These are phyloP conservation scores for Clanis bilineata DNA, from an alignment of 2,888 invertebrate species.

Conservation along the genomic window DNA sequence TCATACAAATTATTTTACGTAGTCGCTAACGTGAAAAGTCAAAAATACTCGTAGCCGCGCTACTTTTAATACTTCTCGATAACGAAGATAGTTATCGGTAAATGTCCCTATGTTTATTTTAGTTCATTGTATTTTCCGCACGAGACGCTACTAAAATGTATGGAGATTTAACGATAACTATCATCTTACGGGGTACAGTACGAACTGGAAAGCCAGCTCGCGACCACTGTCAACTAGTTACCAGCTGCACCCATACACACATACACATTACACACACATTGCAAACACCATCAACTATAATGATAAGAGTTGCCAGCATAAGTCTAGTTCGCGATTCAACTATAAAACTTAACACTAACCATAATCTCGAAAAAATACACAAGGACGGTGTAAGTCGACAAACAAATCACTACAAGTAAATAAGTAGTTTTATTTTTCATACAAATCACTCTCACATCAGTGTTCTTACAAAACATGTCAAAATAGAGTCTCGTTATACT, in stretches of 20 bases:
- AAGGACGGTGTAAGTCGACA: conserved; percentile 81
- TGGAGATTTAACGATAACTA: too few relatives aligned
- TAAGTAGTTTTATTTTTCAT: conserved; percentile 63
- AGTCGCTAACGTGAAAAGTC: too few relatives aligned
- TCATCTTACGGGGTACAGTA: too few relatives aligned
- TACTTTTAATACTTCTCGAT: too few relatives aligned
- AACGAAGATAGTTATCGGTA: too few relatives aligned
- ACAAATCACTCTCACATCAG: conserved; percentile 62
- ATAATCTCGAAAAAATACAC: conserved; percentile 81
- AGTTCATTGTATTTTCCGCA: too few relatives aligned
- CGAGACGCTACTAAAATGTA: too few relatives aligned
- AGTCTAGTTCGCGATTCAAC: conserved; percentile 66
- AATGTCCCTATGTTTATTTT: too few relatives aligned
- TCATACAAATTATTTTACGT: too few relatives aligned
- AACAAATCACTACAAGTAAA: conserved; percentile 64
- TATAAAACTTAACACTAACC: conserved; percentile 69
- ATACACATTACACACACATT: conserved; percentile 49
- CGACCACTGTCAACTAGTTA: conserved; percentile 55
- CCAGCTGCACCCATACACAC: conserved; percentile 44
- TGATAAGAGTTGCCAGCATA: conserved; percentile 63
- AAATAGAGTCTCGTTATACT: conserved; percentile 66
- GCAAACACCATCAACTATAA: conserved; percentile 33
- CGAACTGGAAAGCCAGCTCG: too few relatives aligned
- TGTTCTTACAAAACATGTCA: conserved; percentile 65
- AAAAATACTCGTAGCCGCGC: too few relatives aligned